phyloP scores from a whole-genome alignment of 2,113 vertebrate species.

The Nesoenas mayeri region DNA sequence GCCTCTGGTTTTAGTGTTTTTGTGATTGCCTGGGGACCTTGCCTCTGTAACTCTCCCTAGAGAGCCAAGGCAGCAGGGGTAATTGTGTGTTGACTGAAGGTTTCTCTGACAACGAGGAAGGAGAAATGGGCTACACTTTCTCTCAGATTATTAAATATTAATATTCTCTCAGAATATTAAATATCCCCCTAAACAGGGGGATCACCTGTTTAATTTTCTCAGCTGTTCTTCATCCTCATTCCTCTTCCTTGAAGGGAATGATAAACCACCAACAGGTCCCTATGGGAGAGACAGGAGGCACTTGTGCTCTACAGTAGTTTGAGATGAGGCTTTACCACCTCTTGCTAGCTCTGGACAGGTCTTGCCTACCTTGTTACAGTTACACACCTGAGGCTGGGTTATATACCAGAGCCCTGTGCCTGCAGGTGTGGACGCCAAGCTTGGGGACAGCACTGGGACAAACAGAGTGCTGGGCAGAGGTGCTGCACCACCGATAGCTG shows the following conservation, averaged over 20 bases:
- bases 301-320: background rate
- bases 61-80: background rate
- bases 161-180: background rate
- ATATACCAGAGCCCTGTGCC: background rate
- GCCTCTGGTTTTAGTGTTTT: background rate
- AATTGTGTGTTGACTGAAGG: background rate
- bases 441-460: background rate
- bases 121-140: background rate
- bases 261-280: background rate
- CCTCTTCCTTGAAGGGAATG: background rate
- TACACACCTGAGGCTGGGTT: fast-evolving
- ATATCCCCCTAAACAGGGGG: background rate
- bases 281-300: background rate
- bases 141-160: background rate
- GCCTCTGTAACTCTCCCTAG: background rate
- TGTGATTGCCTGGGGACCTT: background rate
- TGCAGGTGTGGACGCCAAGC: too few relatives aligned
- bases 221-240: background rate
- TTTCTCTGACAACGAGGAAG: background rate
- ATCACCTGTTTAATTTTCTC: background rate
- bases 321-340: background rate
- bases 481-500: background rate
- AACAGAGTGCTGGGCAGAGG: background rate
- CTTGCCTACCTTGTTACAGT: background rate
- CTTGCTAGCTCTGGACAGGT: background rate